phyloP scores from a whole-genome alignment of 2,797 vertebrate species.

The Pseudochirops cupreus region DNA sequence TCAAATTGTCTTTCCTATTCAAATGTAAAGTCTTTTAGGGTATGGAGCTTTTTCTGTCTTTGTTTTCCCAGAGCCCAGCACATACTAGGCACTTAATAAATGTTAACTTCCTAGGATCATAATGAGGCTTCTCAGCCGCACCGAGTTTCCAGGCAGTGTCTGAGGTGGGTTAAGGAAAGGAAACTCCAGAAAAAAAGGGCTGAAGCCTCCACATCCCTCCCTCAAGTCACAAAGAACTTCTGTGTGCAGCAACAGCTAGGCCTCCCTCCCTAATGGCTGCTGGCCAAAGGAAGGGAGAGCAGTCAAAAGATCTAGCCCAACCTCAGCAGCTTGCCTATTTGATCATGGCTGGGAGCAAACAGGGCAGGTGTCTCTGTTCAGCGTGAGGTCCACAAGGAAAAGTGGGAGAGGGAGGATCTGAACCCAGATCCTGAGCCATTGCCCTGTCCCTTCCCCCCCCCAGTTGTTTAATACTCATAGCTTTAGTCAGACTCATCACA shows the following conservation, averaged over 20 bases:
- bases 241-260: neutral
- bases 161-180: neutral
- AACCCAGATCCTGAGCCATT: neutral
- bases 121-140: neutral
- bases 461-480: neutral
- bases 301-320: neutral
- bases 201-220: neutral
- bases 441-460: neutral
- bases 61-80: neutral
- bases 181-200: neutral
- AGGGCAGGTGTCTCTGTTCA: neutral
- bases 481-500: neutral
- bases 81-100: neutral
- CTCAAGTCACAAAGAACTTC: constrained; percentile 1
- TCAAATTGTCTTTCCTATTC: neutral
- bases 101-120: neutral
- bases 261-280: neutral
- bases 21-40: neutral
- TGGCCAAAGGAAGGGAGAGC: neutral
- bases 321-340: neutral
- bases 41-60: neutral
- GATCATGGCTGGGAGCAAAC: neutral
- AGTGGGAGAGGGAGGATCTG: neutral
- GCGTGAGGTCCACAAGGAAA: neutral
- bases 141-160: neutral